Evolutionary conservation across 2,797 vertebrate species (phyloP).

Genomic region (Hypotaenidia okinawae): DNA sequence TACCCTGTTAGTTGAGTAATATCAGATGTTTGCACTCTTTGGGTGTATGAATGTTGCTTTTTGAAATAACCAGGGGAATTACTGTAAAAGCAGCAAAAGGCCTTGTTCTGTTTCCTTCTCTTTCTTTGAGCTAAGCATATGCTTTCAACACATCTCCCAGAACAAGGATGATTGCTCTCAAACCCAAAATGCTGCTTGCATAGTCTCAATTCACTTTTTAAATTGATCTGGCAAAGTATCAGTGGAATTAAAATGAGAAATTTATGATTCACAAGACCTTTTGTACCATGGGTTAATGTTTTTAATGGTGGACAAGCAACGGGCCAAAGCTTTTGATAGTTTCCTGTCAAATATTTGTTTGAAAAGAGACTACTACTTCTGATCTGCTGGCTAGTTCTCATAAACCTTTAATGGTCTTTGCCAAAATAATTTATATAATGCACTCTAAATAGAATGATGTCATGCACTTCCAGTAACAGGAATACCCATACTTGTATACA

Average conservation of each 20-base stretch:
- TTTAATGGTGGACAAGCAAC: slow-evolving; percentile 19
- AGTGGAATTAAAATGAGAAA: slow-evolving; percentile 38
- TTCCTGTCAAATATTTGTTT: slow-evolving; percentile 56
- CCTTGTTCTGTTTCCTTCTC: background rate
- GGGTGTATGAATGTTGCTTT: background rate
- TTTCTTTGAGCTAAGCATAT: background rate
- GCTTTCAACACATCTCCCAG: background rate
- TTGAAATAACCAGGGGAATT: background rate
- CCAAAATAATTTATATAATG: slow-evolving; percentile 68
- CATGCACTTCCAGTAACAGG: slow-evolving; percentile 44
- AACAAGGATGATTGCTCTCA: background rate
- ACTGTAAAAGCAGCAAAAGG: background rate
- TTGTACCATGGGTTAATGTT: slow-evolving; percentile 40
- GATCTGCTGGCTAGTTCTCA: slow-evolving; percentile 52
- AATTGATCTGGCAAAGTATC: slow-evolving; percentile 38
- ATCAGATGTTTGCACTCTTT: background rate
- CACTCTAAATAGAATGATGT: slow-evolving; percentile 32
- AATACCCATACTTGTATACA: background rate
- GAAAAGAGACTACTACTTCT: slow-evolving; percentile 44
- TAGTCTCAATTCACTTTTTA: slow-evolving; percentile 24
- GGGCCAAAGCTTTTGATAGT: slow-evolving; percentile 38
- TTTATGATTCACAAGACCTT: slow-evolving; percentile 45
- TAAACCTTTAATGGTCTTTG: slow-evolving; percentile 55
- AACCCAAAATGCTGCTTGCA: slow-evolving; percentile 7
- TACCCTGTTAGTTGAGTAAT: background rate